Conservation (phyloP, 2,797 vertebrate genomes). For the Catharus ustulatus region DNA sequence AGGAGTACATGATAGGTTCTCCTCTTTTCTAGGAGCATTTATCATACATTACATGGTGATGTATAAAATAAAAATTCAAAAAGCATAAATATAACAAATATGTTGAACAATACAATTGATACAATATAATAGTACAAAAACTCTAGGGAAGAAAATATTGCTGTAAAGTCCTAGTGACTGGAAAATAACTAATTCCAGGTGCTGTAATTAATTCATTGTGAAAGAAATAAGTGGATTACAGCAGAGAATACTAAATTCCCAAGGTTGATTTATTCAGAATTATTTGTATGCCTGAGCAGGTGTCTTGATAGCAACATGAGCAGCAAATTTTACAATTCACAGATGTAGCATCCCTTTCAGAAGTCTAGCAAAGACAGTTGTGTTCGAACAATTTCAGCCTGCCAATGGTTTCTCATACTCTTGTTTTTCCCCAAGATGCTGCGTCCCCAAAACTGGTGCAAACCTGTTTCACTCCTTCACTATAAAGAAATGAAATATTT, state of each 20-base stretch:
- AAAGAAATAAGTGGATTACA: not conserved
- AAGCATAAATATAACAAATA: not conserved
- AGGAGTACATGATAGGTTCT: not conserved
- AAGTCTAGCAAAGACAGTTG: slow-evolving; percentile 7
- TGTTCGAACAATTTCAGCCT: slow-evolving; percentile 14
- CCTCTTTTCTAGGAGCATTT: not conserved
- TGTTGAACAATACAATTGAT: not conserved
- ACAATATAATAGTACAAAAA: not conserved
- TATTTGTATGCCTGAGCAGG: slow-evolving; percentile 14
- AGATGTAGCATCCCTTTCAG: not conserved
- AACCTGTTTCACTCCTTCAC: not conserved
- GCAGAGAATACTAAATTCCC: not conserved
- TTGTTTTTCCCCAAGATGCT: not conserved
- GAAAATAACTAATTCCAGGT: not conserved
- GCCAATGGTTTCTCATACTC: not conserved
- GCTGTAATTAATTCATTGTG: not conserved
- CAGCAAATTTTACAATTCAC: not conserved
- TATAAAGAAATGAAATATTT: not conserved
- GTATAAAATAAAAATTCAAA: not conserved
- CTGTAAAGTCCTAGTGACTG: not conserved
- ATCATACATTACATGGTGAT: not conserved
- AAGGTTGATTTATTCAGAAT: not conserved
- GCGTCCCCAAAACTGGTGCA: not conserved
- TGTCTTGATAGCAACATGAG: not conserved
- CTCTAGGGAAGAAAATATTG: not conserved